phyloP scores from a whole-genome alignment of 1,140 invertebrate species.

The Gyrodactylus bullatarudis region DNA sequence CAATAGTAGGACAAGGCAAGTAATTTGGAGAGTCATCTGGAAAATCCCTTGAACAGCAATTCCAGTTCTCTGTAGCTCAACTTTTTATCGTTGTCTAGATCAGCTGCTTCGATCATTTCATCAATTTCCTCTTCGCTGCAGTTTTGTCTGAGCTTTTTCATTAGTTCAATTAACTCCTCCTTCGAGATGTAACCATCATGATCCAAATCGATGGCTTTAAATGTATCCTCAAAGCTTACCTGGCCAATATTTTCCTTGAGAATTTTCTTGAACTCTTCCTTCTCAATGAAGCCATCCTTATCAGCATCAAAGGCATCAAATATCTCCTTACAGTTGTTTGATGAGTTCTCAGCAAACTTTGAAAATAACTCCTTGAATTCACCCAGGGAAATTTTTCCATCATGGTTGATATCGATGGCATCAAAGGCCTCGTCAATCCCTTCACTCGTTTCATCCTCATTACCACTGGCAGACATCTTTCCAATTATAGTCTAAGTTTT shows the following conservation, averaged over 20 bases:
- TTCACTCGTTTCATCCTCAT: no score
- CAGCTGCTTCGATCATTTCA: neutral
- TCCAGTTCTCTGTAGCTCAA: neutral
- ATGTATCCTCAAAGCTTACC: neutral
- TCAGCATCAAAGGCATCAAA: neutral
- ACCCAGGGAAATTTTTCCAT: neutral
- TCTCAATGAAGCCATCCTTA: neutral
- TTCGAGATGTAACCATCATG: neutral
- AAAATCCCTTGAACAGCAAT: neutral
- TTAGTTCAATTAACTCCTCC: neutral
- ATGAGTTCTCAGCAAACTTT: neutral
- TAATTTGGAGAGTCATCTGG: no score
- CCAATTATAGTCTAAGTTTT: no score
- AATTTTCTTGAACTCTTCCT: neutral
- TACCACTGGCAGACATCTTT: no score
- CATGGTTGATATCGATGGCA: neutral
- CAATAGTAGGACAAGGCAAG: no score
- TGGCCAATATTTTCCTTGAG: neutral
- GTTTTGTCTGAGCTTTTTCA: neutral
- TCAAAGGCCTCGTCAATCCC: no score
- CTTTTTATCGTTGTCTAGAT: neutral
- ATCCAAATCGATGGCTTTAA: neutral
- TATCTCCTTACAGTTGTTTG: neutral
- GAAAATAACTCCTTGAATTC: neutral
- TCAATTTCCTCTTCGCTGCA: neutral